phyloP scores from a whole-genome alignment of 2,888 invertebrate species.

The Oscheius sp. region DNA sequence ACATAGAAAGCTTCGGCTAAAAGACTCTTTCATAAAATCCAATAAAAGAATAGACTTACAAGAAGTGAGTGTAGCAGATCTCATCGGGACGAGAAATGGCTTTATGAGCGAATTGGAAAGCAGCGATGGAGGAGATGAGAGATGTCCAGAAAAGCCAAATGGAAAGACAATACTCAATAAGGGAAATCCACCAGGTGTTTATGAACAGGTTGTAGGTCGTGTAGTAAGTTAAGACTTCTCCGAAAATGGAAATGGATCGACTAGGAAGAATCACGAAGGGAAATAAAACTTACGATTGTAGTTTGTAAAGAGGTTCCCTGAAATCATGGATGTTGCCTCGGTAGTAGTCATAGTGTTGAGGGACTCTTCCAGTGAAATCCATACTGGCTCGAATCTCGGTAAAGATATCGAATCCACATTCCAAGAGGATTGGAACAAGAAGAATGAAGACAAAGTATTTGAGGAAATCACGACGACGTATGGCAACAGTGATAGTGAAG shows the following conservation, averaged over 20 bases:
- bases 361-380: slow-evolving; percentile 35
- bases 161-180: slow-evolving; percentile 34
- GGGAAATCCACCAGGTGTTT: slow-evolving; percentile 28
- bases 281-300: slow-evolving; percentile 22
- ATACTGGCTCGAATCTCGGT: slow-evolving; percentile 47
- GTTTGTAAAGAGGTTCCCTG: slow-evolving; percentile 7
- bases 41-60: slow-evolving; percentile 31
- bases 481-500: slow-evolving; percentile 35
- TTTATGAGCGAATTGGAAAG: slow-evolving; percentile 42
- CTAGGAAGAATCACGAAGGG: slow-evolving; percentile 20
- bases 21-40: too few species aligned
- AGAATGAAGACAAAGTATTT: slow-evolving; percentile 42
- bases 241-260: slow-evolving; percentile 38
- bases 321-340: not conserved
- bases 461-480: slow-evolving; percentile 43
- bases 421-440: slow-evolving; percentile 42
- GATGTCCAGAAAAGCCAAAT: slow-evolving; percentile 47
- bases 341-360: slow-evolving; percentile 5
- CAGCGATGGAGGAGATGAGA: slow-evolving; percentile 38
- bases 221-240: slow-evolving; percentile 40
- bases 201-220: slow-evolving; percentile 48
- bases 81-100: slow-evolving; percentile 44
- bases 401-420: slow-evolving; percentile 48
- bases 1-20: slow-evolving; percentile 31
- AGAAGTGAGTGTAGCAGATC: slow-evolving; percentile 42